These are phyloP conservation scores for Stratiolaelaps scimitus DNA, from an alignment of 1,140 invertebrate genomes.

Conservation along the genomic window DNA sequence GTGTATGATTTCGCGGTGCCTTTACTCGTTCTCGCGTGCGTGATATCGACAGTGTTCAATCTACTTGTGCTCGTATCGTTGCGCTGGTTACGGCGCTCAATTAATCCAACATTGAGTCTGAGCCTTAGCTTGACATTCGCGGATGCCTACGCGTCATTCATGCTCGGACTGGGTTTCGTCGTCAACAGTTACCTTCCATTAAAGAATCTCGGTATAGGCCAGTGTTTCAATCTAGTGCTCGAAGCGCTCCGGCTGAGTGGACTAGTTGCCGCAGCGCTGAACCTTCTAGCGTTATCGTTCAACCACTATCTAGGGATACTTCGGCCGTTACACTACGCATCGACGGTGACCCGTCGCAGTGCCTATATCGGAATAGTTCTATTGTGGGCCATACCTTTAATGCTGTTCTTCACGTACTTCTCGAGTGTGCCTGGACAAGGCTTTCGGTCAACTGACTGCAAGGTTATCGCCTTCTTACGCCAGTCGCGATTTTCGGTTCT, in stretches of 20 bases:
- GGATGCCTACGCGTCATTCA: constrained; percentile 47
- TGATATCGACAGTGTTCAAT: constrained; percentile 46
- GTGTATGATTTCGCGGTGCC: constrained; percentile 39
- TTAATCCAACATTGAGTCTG: constrained; percentile 50
- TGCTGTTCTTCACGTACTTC: constrained; percentile 47
- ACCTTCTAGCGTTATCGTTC: constrained; percentile 52
- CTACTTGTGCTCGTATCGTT: constrained; percentile 45
- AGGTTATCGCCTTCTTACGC: constrained; percentile 28
- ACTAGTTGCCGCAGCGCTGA: constrained; percentile 50
- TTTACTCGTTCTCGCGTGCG: constrained; percentile 43
- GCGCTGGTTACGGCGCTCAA: constrained; percentile 46
- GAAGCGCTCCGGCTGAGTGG: constrained; percentile 48
- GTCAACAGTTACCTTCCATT: constrained; percentile 46
- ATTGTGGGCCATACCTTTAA: constrained; percentile 48
- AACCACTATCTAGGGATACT: constrained; percentile 56
- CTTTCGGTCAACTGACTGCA: constrained; percentile 39
- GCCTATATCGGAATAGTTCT: constrained; percentile 43
- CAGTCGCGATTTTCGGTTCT: constrained; percentile 43
- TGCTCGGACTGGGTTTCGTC: constrained; percentile 46
- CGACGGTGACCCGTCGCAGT: constrained; percentile 39
- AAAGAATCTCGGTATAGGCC: constrained; percentile 36
- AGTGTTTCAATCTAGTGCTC: constrained; percentile 41
- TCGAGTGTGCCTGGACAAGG: constrained; percentile 42
- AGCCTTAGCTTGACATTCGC: constrained; percentile 51
- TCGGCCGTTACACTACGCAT: constrained; percentile 50